phyloP scores from a whole-genome alignment of 1,140 invertebrate species.

The Megalonaias nervosa region DNA sequence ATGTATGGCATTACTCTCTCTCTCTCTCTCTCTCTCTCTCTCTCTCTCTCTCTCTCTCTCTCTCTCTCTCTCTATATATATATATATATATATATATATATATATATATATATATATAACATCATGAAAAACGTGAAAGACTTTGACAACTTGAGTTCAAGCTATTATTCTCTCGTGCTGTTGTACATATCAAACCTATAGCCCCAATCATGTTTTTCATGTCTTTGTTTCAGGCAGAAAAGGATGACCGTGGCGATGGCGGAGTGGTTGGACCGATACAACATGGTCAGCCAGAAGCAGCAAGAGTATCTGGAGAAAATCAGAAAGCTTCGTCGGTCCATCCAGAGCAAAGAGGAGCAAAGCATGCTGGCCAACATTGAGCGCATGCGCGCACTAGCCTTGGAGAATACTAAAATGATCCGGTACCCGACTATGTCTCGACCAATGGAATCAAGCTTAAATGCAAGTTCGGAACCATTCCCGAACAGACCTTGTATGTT shows the following conservation, averaged over 20 bases:
- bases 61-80: too few relatives aligned
- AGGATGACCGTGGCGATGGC: slow-evolving; percentile 29
- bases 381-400: slow-evolving; percentile 31
- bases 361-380: slow-evolving; percentile 36
- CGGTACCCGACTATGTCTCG: slow-evolving; percentile 21
- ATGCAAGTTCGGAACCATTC: slow-evolving; percentile 33
- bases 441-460: slow-evolving; percentile 10
- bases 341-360: slow-evolving; percentile 38
- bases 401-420: slow-evolving; percentile 1
- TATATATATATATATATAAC: too few relatives aligned
- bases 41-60: too few relatives aligned
- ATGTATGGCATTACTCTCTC: too few relatives aligned
- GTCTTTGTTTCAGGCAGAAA: slow-evolving; percentile 24
- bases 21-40: too few relatives aligned
- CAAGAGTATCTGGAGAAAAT: slow-evolving; percentile 44
- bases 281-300: slow-evolving; percentile 38
- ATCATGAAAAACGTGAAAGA: too few relatives aligned
- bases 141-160: too few relatives aligned
- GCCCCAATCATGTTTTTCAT: too few relatives aligned
- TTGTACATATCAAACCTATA: too few relatives aligned
- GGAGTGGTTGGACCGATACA: slow-evolving; percentile 46
- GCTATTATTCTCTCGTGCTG: too few relatives aligned
- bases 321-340: slow-evolving; percentile 28
- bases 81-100: too few relatives aligned
- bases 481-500: slow-evolving; percentile 30